phyloP scores from a whole-genome alignment of 2,888 invertebrate species.

The Amiota minor region DNA sequence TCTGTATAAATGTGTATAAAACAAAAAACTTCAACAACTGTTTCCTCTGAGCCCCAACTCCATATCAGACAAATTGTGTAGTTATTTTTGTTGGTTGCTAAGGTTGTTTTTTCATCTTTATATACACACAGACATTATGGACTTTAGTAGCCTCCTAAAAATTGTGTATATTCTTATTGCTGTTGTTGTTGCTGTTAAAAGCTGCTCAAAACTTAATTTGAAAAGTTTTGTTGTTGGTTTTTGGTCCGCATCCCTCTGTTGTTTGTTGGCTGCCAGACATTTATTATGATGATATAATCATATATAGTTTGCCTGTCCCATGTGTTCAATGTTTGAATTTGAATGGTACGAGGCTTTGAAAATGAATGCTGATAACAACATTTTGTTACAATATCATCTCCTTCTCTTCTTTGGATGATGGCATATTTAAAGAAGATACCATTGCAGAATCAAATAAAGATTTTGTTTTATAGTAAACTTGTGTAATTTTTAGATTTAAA shows the following conservation, averaged over 20 bases:
- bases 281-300: conserved; percentile 67
- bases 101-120: too few relatives aligned
- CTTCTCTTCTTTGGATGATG: too few relatives aligned
- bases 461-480: too few relatives aligned
- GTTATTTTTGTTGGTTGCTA: conserved; percentile 18
- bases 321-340: conserved; percentile 2
- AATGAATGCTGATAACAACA: conserved; percentile 3
- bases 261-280: conserved; percentile 48
- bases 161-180: neutral
- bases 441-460: too few relatives aligned
- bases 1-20: conserved; percentile 45
- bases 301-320: conserved; percentile 50
- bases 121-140: neutral
- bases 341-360: neutral
- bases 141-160: conserved; percentile 5
- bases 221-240: conserved; percentile 58
- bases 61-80: conserved; percentile 12
- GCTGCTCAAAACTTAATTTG: conserved; percentile 53
- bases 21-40: conserved; percentile 44
- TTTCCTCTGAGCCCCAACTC: neutral
- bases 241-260: conserved; percentile 32
- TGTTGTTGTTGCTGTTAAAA: conserved; percentile 6
- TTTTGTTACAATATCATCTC: too few relatives aligned
- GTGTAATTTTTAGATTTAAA: too few relatives aligned
- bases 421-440: too few relatives aligned